A percentile compares a stretch with the other conserved stretches of the same genome.
phyloP scores from a whole-genome alignment of 2,113 vertebrate species.

The Brevimyrus niger region DNA sequence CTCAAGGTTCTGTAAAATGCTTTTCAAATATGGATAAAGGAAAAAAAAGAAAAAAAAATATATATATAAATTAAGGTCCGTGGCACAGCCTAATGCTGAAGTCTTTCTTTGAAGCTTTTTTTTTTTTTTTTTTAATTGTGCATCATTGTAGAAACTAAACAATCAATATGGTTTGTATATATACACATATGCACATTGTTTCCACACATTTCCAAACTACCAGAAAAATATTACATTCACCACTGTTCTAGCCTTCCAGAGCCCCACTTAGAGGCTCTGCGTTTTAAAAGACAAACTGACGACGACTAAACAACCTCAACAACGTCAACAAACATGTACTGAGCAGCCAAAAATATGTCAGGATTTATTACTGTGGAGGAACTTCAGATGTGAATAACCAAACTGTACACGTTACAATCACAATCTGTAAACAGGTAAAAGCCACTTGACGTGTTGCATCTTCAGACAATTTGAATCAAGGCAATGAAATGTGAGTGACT shows the following conservation, averaged over 20 bases:
- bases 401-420: conserved; percentile 99
- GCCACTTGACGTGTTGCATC: conserved; percentile 98
- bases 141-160: conserved; percentile 50
- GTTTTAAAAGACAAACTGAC: conserved; percentile 33
- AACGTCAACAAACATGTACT: conserved; percentile 39
- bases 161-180: conserved; percentile 45
- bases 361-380: conserved; percentile 82
- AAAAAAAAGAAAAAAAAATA: conserved; percentile 17
- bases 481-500: conserved; percentile 99
- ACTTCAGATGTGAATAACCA: conserved; percentile 84
- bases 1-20: conserved; percentile 50
- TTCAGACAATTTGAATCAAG: conserved; percentile 96
- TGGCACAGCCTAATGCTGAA: conserved; percentile 66
- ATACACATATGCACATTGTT: conserved; percentile 45
- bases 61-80: conserved; percentile 60
- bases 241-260: conserved; percentile 37
- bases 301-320: conserved; percentile 8
- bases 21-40: conserved; percentile 43
- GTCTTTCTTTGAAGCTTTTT: conserved; percentile 35
- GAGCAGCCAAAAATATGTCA: conserved; percentile 75
- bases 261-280: conserved; percentile 35
- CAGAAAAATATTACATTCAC: conserved; percentile 60
- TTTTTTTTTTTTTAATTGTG: conserved; percentile 41
- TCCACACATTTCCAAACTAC: conserved; percentile 36
- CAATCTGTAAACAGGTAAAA: conserved; percentile 99